Conservation (phyloP, 1,140 invertebrate genomes). For the Steinernema feltiae region DNA sequence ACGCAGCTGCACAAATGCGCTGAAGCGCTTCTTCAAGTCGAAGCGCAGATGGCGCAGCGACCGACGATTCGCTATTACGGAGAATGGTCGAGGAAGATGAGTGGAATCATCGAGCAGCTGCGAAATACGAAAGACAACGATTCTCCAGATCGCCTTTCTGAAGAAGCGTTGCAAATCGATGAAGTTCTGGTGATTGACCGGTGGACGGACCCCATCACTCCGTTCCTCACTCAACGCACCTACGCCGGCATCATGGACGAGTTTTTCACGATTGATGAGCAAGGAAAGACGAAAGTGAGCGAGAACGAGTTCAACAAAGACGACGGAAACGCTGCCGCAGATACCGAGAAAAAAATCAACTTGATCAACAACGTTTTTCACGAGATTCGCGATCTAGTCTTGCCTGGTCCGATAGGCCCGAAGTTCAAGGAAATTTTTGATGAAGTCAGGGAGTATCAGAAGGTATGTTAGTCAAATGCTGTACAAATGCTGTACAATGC, state of each 20-base stretch:
- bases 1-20: slow-evolving; percentile 36
- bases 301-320: slow-evolving; percentile 26
- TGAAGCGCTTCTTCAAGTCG: slow-evolving; percentile 23
- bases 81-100: slow-evolving; percentile 9
- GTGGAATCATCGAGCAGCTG: slow-evolving; percentile 15
- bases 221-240: slow-evolving; percentile 85
- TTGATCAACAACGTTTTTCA: slow-evolving; percentile 30
- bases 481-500: not conserved
- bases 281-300: slow-evolving; percentile 24
- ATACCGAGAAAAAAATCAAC: slow-evolving; percentile 19
- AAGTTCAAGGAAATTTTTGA: slow-evolving; percentile 20
- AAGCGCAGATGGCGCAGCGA: slow-evolving; percentile 14
- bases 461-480: slow-evolving; percentile 15
- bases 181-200: slow-evolving; percentile 75
- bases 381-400: slow-evolving; percentile 20
- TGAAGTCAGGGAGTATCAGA: slow-evolving; percentile 25
- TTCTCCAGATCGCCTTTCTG: not conserved
- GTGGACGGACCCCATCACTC: slow-evolving; percentile 81
- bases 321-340: slow-evolving; percentile 20
- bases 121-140: not conserved
- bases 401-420: slow-evolving; percentile 14
- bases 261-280: slow-evolving; percentile 68
- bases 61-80: slow-evolving; percentile 23
- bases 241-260: slow-evolving; percentile 95
- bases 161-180: slow-evolving; percentile 25